phyloP scores from a whole-genome alignment of 2,888 invertebrate genomes.

The Eupeodes luniger region DNA sequence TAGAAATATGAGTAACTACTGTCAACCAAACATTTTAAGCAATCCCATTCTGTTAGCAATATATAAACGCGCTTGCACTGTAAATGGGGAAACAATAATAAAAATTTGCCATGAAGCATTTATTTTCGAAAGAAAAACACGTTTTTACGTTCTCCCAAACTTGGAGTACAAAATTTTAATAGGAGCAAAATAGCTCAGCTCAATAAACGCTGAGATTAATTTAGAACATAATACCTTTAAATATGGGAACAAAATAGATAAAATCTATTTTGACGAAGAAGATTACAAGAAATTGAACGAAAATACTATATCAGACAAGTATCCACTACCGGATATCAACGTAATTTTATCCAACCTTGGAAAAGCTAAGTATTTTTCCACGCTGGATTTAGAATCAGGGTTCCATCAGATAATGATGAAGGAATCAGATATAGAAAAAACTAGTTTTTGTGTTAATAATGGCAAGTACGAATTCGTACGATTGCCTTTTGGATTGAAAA shows the following conservation, averaged over 20 bases:
- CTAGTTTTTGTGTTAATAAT: slow-evolving; percentile 29
- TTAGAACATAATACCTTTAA: slow-evolving; percentile 21
- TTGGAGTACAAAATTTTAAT: slow-evolving; percentile 15
- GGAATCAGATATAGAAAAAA: slow-evolving; percentile 12
- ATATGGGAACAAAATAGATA: slow-evolving; percentile 14
- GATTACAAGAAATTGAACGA: too few relatives aligned
- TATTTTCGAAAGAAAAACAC: neutral
- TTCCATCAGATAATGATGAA: slow-evolving; percentile 40
- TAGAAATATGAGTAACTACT: slow-evolving; percentile 33
- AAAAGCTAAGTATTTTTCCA: too few relatives aligned
- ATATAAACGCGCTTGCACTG: slow-evolving; percentile 22
- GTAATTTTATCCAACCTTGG: too few relatives aligned
- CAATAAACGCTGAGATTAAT: slow-evolving; percentile 17
- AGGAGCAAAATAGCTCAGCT: slow-evolving; percentile 8
- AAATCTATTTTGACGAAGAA: slow-evolving; percentile 29
- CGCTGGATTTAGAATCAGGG: slow-evolving; percentile 37
- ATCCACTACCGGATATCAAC: too few relatives aligned
- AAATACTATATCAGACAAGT: neutral
- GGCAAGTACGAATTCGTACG: slow-evolving; percentile 45
- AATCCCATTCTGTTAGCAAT: slow-evolving; percentile 16
- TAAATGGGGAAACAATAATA: slow-evolving; percentile 23
- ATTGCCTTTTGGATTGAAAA: slow-evolving; percentile 3
- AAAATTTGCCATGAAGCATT: neutral
- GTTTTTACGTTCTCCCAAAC: slow-evolving; percentile 17
- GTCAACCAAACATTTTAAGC: slow-evolving; percentile 4